phyloP scores from a whole-genome alignment of 2,888 invertebrate genomes.

The Eulithis testata region DNA sequence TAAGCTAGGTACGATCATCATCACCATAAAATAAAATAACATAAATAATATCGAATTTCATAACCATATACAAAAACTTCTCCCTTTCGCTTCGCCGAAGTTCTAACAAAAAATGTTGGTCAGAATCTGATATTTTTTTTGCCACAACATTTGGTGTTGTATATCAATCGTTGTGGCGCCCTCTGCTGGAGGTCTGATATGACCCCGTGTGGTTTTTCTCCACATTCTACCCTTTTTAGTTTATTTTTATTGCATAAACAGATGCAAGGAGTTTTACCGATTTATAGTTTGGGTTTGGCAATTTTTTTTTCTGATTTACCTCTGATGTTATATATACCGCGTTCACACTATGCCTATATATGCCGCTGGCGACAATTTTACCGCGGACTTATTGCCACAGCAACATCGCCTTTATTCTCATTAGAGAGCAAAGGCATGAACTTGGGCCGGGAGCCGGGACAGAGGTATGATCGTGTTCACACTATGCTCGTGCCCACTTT shows the following conservation, averaged over 20 bases:
- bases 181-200: slow-evolving; percentile 26
- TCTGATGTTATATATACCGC: too few relatives aligned
- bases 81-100: slow-evolving; percentile 21
- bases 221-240: neutral
- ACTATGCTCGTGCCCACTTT: too few relatives aligned
- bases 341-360: too few relatives aligned
- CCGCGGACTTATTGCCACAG: too few relatives aligned
- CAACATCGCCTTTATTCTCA: too few relatives aligned
- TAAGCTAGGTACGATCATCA: neutral
- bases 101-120: slow-evolving; percentile 17
- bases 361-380: too few relatives aligned
- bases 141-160: slow-evolving; percentile 15
- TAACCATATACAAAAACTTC: slow-evolving; percentile 10
- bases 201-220: neutral
- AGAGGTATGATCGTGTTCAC: too few relatives aligned
- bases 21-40: slow-evolving; percentile 4
- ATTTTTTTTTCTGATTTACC: too few relatives aligned
- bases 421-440: too few relatives aligned
- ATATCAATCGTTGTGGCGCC: slow-evolving; percentile 27
- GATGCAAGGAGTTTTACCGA: neutral
- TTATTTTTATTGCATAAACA: neutral
- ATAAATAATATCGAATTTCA: slow-evolving; percentile 27
- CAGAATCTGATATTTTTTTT: slow-evolving; percentile 23
- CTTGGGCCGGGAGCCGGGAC: too few relatives aligned
- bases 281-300: too few relatives aligned